These are phyloP conservation scores for Pseudorhiza aurosa DNA, from an alignment of 30 jellyfish, hydroid and myxozoan genomes.

Conservation along the genomic window DNA sequence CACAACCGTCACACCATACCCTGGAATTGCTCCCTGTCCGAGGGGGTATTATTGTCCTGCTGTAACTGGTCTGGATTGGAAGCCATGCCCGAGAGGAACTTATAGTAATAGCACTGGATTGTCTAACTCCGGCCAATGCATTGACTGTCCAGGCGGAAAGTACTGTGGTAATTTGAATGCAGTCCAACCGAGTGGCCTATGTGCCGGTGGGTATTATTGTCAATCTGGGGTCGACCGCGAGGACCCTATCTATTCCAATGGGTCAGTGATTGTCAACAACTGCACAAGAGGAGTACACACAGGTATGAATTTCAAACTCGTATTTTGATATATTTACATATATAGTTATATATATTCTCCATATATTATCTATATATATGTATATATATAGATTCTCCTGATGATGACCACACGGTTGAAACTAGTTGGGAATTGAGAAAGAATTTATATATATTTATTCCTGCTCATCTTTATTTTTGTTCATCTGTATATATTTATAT, in stretches of 20 bases:
- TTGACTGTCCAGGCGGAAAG: slow-evolving; percentile 84
- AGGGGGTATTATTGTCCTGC: slow-evolving; percentile 92
- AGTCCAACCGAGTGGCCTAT: slow-evolving; percentile 64
- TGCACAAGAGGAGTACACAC: slow-evolving; percentile 80
- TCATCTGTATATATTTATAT: no score
- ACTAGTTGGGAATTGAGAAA: no score
- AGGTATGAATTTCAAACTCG: slow-evolving; percentile 38
- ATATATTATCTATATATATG: no score
- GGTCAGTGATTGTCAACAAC: slow-evolving; percentile 43
- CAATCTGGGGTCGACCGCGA: slow-evolving; percentile 87
- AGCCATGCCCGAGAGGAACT: slow-evolving; percentile 97
- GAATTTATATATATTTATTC: no score
- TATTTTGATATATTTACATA: no score
- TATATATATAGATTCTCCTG: no score
- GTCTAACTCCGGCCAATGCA: slow-evolving; percentile 71
- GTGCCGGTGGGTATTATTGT: slow-evolving; percentile 95
- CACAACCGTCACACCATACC: slow-evolving; percentile 81
- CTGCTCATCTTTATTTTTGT: no score
- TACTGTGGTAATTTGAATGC: slow-evolving; percentile 89
- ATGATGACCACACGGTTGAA: no score
- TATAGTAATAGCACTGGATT: slow-evolving; percentile 90
- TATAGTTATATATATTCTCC: no score
- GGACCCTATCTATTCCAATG: slow-evolving; percentile 76
- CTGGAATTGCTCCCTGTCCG: slow-evolving; percentile 89
- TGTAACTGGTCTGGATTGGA: slow-evolving; percentile 92